A percentile compares a stretch with the other conserved stretches of the same genome.
Evolutionary conservation across 1,140 invertebrate species (phyloP).

Genomic region (Drosophila equinoxialis): DNA sequence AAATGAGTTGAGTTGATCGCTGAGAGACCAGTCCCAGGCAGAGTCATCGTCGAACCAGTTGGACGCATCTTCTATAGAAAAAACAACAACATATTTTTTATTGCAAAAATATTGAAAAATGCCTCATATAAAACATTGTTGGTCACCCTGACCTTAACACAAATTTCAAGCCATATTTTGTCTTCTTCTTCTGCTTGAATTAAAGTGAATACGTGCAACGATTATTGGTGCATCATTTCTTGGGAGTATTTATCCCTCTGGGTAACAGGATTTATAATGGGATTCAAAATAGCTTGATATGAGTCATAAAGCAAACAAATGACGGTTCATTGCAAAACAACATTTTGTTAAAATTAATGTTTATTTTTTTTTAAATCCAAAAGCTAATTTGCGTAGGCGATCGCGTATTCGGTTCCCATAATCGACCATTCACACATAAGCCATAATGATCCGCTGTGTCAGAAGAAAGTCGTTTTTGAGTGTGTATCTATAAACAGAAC

Average conservation of each 20-base stretch:
- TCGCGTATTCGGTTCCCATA: conserved; percentile 43
- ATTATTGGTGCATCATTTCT: conserved; percentile 33
- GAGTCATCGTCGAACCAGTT: conserved; percentile 67
- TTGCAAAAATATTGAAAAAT: conserved; percentile 81
- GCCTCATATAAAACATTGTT: conserved; percentile 64
- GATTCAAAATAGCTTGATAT: conserved; percentile 26
- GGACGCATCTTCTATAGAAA: conserved; percentile 63
- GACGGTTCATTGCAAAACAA: conserved; percentile 31
- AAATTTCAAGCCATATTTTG: conserved; percentile 57
- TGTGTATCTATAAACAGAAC: conserved; percentile 56
- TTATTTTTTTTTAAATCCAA: conserved; percentile 28
- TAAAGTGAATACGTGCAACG: conserved; percentile 56
- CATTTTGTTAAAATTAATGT: conserved; percentile 34
- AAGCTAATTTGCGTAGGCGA: conserved; percentile 61
- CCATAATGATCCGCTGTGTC: conserved; percentile 32
- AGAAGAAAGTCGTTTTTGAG: conserved; percentile 71
- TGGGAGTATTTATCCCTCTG: background rate
- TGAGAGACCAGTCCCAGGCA: conserved; percentile 60
- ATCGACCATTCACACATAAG: conserved; percentile 68
- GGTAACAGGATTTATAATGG: conserved; percentile 1
- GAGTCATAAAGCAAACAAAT: conserved; percentile 35
- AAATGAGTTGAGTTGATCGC: conserved; percentile 27
- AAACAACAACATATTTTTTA: conserved; percentile 62
- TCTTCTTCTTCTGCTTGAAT: conserved; percentile 43
- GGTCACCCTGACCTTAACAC: conserved; percentile 80